Evolutionary conservation across 2,888 invertebrate species (phyloP), one percentile per base, ranked within the genome.

Genomic region (Adelphocoris suturalis): DNA sequence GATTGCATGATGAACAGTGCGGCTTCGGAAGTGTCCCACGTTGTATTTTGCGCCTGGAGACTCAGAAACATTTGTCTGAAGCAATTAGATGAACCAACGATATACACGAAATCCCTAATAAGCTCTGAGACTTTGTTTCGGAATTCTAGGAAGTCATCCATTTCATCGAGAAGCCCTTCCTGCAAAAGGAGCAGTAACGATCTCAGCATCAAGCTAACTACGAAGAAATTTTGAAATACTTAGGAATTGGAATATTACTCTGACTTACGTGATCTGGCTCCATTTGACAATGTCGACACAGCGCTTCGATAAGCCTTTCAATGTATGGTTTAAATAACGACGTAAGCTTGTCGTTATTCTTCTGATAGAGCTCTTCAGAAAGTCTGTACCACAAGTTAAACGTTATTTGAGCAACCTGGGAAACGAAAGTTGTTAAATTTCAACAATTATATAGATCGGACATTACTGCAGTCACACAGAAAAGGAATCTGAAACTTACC

Each of bases 331-430:
- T 96, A 93, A 99, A 99, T 55, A 96, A 94, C 82, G 95, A 95
- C 0, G 97, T 97, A n/a, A 98, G 93, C 0, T 96, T 95, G 92
- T 97, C 96, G 92, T 96, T 96, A 93, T 98, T 97, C 91, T 96
- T 96, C 92, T 97, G 97, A 93, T 99, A 99, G 5, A 99, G 94
- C 92, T 97, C 97, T 94, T 99, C 99, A 5, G 99, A 98, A 55
- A 99, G 94, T 46, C 97, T 95, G 94, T 98, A 99, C 99, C 99
- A 99, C 90, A 99, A 95, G 93, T 98, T 97, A 93, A 99, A 99
- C 0, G 99, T 98, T 92, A 99, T 97, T 92, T 96, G 96, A 14
- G 96, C 95, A 16, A 96, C 95, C 96, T 96, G 92, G 52, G 91
- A 92, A 55, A 92, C 75, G 19, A 81, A 76, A 85, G 27, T 28